Percentiles rank a stretch among this genome's conserved stretches.
These are phyloP conservation scores for Urocyon cinereoargenteus DNA, from an alignment of 2,797 vertebrate genomes.

Conservation along the genomic window DNA sequence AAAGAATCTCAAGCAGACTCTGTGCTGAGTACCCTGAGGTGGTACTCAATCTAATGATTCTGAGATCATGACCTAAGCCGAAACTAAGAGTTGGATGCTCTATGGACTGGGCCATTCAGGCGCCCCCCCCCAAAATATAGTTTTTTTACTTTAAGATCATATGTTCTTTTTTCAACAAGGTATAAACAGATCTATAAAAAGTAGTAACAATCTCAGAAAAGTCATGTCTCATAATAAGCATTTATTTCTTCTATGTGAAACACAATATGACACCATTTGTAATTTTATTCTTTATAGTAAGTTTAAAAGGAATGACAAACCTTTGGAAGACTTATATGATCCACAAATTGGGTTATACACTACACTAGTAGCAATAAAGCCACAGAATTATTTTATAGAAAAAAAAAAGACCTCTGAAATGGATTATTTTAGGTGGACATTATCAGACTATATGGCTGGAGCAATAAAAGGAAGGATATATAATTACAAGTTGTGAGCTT, in stretches of 20 bases:
- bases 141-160: background rate
- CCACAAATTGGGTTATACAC: background rate
- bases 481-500: background rate
- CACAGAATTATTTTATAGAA: background rate
- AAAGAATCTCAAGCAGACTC: background rate
- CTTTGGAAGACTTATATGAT: background rate
- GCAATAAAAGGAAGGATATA: background rate
- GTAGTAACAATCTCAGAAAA: background rate
- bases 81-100: background rate
- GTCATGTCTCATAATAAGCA: background rate
- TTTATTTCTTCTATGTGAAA: background rate
- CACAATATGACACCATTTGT: background rate
- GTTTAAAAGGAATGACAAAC: background rate
- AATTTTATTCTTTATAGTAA: background rate
- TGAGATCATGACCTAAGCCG: background rate
- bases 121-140: background rate
- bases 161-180: background rate
- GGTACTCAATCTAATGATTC: too few relatives aligned
- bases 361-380: background rate
- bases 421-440: background rate
- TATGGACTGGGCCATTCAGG: background rate
- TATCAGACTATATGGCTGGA: background rate
- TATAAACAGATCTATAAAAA: slow-evolving; percentile 9
- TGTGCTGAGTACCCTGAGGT: background rate
- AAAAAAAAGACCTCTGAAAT: background rate